phyloP scores from a whole-genome alignment of 2,113 vertebrate genomes.

The Paralichthys olivaceus region DNA sequence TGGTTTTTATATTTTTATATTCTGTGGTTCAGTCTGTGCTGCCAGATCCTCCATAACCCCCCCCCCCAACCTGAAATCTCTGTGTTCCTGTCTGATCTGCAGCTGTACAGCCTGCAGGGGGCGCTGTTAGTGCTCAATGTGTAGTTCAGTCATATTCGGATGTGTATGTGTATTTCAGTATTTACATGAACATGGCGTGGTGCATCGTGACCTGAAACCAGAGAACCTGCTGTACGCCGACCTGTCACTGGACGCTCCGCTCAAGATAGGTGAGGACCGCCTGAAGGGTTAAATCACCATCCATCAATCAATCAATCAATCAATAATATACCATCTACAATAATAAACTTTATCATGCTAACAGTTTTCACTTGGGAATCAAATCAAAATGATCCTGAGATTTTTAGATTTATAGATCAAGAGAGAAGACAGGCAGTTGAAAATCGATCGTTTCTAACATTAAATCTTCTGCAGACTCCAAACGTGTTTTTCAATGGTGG shows the following conservation, averaged over 20 bases:
- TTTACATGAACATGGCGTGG: conserved; percentile 83
- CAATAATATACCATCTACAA: no score
- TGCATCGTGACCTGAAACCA: conserved; percentile 89
- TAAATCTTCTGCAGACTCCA: no score
- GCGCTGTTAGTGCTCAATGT: not conserved
- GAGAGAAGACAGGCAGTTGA: no score
- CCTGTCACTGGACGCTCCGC: conserved; percentile 84
- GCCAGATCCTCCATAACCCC: no score
- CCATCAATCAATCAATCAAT: no score
- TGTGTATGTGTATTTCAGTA: conserved; percentile 78
- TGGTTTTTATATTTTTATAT: no score
- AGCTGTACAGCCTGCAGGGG: not conserved
- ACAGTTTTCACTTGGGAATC: not conserved
- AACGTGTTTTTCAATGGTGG: no score
- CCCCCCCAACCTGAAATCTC: not conserved
- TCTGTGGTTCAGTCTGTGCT: no score
- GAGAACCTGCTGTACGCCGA: conserved; percentile 91
- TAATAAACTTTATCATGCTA: not conserved
- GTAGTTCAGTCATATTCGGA: not conserved
- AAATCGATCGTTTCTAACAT: no score
- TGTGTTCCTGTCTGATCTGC: no score
- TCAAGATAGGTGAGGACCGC: conserved; percentile 86
- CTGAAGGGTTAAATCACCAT: not conserved
- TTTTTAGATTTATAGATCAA: no score
- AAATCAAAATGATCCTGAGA: no score